A percentile compares a stretch with the other conserved stretches of the same genome.
Evolutionary conservation across 2,797 vertebrate species (phyloP).

Genomic region (Toxotes lorentzi): DNA sequence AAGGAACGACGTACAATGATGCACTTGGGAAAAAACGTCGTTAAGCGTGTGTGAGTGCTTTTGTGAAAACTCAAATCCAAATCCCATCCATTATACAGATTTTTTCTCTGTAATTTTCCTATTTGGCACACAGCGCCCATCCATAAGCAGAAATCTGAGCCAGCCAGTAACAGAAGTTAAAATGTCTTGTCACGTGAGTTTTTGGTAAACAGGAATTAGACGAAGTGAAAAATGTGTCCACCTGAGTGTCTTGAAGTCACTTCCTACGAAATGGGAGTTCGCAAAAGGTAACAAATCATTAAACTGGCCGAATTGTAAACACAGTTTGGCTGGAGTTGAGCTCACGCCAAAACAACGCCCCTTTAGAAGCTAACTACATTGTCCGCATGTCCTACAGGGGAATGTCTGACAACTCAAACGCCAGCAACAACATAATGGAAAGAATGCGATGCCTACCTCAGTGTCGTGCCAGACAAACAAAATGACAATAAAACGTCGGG

Average conservation of each 20-base stretch:
- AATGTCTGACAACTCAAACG: slow-evolving; percentile 42
- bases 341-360: neutral
- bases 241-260: rapidly evolving
- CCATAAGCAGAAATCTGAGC: neutral
- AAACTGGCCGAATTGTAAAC: neutral
- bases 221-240: neutral
- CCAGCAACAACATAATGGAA: neutral
- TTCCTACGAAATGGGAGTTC: rapidly evolving
- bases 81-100: rapidly evolving
- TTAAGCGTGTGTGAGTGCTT: neutral
- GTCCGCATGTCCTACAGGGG: neutral
- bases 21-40: rapidly evolving
- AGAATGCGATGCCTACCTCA: slow-evolving; percentile 50
- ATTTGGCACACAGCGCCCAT: no score
- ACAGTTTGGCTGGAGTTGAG: neutral
- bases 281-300: neutral
- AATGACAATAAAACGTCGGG: rapidly evolving
- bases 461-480: neutral
- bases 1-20: rapidly evolving
- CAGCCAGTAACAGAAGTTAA: neutral
- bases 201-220: rapidly evolving
- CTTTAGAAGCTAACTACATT: rapidly evolving
- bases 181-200: rapidly evolving
- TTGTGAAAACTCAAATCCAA: rapidly evolving
- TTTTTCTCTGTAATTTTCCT: rapidly evolving